phyloP scores from a whole-genome alignment of 1,140 invertebrate species.

The Dolichoris vasculosae region DNA sequence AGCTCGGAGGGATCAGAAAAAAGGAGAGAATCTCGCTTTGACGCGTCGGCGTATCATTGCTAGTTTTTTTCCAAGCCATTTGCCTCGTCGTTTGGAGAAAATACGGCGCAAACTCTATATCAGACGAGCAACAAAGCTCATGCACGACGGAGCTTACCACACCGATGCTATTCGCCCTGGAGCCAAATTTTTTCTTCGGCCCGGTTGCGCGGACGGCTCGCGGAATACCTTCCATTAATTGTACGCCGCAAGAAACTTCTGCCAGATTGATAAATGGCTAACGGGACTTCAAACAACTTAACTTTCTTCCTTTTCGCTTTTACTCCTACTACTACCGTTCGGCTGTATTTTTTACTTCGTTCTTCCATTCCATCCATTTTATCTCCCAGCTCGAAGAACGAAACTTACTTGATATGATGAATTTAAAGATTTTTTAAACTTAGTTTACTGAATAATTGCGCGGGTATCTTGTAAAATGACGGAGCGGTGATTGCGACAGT shows the following conservation, averaged over 20 bases:
- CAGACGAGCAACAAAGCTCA: slow-evolving; percentile 39
- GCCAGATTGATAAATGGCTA: slow-evolving; percentile 52
- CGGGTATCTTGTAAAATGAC: neutral
- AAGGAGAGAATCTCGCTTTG: slow-evolving; percentile 27
- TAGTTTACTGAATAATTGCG: slow-evolving; percentile 3
- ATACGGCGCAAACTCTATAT: slow-evolving; percentile 46
- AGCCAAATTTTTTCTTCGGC: slow-evolving; percentile 47
- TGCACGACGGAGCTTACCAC: neutral
- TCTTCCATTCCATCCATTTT: neutral
- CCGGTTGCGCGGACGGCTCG: slow-evolving; percentile 16
- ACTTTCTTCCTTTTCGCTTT: slow-evolving; percentile 38
- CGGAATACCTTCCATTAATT: slow-evolving; percentile 52
- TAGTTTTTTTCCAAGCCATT: slow-evolving; percentile 47
- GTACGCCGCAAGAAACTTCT: slow-evolving; percentile 47
- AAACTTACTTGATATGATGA: slow-evolving; percentile 4
- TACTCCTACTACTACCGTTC: neutral
- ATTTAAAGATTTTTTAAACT: slow-evolving; percentile 19
- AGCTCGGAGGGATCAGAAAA: neutral
- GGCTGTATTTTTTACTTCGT: slow-evolving; percentile 6
- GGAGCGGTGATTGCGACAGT: neutral
- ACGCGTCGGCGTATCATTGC: slow-evolving; percentile 40
- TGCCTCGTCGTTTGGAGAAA: slow-evolving; percentile 45
- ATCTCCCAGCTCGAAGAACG: slow-evolving; percentile 16
- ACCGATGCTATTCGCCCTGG: neutral
- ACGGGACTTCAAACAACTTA: slow-evolving; percentile 52